A percentile compares a stretch with the other conserved stretches of the same genome.
These are phyloP conservation scores for Stenotaenia linearis DNA, from an alignment of 2,888 invertebrate genomes.

Conservation along the genomic window DNA sequence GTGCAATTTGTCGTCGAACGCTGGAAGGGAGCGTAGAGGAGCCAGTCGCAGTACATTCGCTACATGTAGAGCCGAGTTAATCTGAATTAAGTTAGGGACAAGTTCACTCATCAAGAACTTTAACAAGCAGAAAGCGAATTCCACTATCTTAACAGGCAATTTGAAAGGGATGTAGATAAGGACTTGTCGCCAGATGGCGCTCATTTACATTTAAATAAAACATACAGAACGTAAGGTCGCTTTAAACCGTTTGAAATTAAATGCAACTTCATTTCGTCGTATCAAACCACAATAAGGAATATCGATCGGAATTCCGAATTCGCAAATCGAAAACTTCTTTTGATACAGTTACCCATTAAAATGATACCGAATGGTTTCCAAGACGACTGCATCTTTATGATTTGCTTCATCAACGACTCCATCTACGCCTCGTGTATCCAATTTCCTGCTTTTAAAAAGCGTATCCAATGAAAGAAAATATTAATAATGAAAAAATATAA, in stretches of 20 bases:
- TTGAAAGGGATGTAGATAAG: not conserved
- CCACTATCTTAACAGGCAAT: constrained; percentile 7
- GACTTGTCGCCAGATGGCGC: not conserved
- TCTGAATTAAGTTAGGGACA: not conserved
- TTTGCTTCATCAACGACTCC: not conserved
- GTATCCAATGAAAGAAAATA: not conserved
- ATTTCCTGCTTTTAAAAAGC: not conserved
- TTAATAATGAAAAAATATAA: not conserved
- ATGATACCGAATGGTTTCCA: not conserved
- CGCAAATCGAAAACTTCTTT: too few species aligned
- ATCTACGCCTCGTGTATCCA: not conserved
- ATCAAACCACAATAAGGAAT: not conserved
- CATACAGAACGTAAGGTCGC: not conserved
- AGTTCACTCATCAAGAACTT: not conserved
- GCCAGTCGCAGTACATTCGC: not conserved
- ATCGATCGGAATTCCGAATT: too few species aligned
- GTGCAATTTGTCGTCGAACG: not conserved
- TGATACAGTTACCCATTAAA: not conserved
- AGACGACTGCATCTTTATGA: constrained; percentile 3
- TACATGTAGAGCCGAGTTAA: not conserved
- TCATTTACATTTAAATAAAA: not conserved
- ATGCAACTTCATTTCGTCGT: not conserved
- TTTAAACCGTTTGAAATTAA: not conserved
- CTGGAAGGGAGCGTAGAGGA: not conserved
- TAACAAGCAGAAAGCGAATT: not conserved